Evolutionary conservation across 2,797 vertebrate genomes (phyloP).

Genomic region (Echeneis naucrates): DNA sequence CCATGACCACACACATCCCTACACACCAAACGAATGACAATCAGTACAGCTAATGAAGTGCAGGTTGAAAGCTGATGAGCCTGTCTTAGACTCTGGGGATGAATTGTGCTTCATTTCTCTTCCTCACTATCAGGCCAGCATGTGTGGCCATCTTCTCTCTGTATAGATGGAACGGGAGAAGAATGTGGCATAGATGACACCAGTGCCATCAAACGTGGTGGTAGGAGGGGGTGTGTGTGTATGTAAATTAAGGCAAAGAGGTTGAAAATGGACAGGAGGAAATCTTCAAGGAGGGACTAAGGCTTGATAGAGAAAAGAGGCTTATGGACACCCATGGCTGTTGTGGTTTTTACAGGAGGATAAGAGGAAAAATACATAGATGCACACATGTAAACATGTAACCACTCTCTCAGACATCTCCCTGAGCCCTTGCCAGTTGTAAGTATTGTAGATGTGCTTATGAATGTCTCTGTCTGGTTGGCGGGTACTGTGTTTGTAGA

Average conservation of each 20-base stretch:
- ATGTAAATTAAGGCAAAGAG: conserved; percentile 34
- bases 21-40: conserved; percentile 55
- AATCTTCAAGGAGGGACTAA: conserved; percentile 19
- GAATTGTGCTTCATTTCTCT: conserved; percentile 42
- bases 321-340: conserved; percentile 12
- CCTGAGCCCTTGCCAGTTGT: conserved; percentile 10
- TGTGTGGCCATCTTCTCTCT: conserved; percentile 62
- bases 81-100: conserved; percentile 65
- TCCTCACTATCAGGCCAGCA: conserved; percentile 43
- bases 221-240: background rate
- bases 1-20: conserved; percentile 34
- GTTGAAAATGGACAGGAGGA: conserved; percentile 23
- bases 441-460: conserved; percentile 25
- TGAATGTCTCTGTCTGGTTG: conserved; percentile 41
- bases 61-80: conserved; percentile 75
- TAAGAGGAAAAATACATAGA: conserved; percentile 22
- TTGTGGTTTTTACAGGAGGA: conserved; percentile 29
- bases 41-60: conserved; percentile 76
- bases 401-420: conserved; percentile 9
- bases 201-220: conserved; percentile 55
- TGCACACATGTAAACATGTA: conserved; percentile 15
- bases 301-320: conserved; percentile 13
- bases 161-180: conserved; percentile 50
- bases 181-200: conserved; percentile 48
- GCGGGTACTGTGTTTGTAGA: conserved; percentile 47